Evolutionary conservation across 2,888 invertebrate species (phyloP).

Genomic region (Ceratothoa steindachneri): DNA sequence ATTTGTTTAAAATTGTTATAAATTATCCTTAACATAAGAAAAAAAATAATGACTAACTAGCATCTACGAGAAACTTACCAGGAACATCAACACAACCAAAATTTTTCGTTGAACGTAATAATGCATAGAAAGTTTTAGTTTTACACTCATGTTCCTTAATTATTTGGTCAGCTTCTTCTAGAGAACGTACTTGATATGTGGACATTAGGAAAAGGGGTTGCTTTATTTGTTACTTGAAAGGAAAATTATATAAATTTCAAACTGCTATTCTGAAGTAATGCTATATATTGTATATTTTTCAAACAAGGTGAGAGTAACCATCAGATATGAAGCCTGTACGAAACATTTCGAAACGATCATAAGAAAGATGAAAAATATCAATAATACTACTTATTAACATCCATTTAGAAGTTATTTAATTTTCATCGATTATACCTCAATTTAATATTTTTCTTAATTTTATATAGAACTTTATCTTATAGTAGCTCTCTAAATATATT

Average conservation of each 20-base stretch:
- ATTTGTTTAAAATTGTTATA: no score
- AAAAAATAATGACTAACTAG: constrained; percentile 3
- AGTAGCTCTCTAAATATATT: no score
- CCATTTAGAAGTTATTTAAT: no score
- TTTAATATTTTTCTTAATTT: no score
- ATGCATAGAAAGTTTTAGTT: constrained; percentile 44
- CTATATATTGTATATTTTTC: not conserved
- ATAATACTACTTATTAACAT: no score
- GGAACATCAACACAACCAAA: constrained; percentile 47
- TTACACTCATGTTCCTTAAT: constrained; percentile 44
- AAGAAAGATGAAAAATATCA: not conserved
- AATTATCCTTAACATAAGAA: no score
- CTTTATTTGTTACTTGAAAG: not conserved
- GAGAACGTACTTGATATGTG: constrained; percentile 46
- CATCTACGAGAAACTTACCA: constrained; percentile 25
- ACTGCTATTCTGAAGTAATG: not conserved
- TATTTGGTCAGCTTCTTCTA: constrained; percentile 46
- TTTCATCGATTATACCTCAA: no score
- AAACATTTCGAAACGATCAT: constrained; percentile 12
- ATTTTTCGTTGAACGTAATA: constrained; percentile 46
- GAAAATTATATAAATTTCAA: not conserved
- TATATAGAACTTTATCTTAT: no score
- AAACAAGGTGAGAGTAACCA: not conserved
- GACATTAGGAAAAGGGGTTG: constrained; percentile 26
- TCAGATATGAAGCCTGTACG: constrained; percentile 2